A percentile compares a stretch with the other conserved stretches of the same genome.
phyloP scores from a whole-genome alignment of 2,113 vertebrate species.

The Globicephala melas region DNA sequence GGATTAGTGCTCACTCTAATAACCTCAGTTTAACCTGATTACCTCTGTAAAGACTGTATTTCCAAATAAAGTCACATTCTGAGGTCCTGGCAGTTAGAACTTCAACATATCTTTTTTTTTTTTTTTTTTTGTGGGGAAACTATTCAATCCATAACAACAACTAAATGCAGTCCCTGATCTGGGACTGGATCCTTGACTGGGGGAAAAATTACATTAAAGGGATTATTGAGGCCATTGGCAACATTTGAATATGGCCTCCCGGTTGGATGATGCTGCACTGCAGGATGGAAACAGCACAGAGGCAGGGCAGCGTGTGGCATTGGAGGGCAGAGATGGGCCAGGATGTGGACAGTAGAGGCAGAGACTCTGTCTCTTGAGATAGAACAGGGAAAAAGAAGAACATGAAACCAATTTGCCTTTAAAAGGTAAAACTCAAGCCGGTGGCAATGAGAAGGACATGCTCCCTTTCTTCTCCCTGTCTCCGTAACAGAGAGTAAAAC shows the following conservation, averaged over 20 bases:
- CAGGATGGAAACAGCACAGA: not conserved
- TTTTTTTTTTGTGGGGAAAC: not conserved
- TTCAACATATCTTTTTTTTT: not conserved
- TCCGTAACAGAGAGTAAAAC: rapidly evolving
- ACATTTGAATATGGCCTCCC: not conserved
- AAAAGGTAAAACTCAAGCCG: not conserved
- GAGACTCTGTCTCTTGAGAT: not conserved
- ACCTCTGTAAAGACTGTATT: not conserved
- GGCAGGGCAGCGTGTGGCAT: not conserved
- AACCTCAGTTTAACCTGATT: not conserved
- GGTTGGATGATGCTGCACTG: not conserved
- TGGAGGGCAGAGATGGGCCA: not conserved
- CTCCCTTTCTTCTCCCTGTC: not conserved
- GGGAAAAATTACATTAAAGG: not conserved
- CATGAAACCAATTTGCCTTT: not conserved
- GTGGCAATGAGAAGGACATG: not conserved
- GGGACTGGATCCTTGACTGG: not conserved
- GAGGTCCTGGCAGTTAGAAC: not conserved
- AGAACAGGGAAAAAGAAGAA: not conserved
- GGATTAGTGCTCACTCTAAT: not conserved
- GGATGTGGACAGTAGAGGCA: not conserved
- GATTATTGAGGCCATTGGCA: not conserved
- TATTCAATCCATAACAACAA: not conserved
- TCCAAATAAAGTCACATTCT: not conserved
- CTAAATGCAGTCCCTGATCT: not conserved